Conservation (phyloP, 2,888 invertebrate species). For the Arge pagana region DNA sequence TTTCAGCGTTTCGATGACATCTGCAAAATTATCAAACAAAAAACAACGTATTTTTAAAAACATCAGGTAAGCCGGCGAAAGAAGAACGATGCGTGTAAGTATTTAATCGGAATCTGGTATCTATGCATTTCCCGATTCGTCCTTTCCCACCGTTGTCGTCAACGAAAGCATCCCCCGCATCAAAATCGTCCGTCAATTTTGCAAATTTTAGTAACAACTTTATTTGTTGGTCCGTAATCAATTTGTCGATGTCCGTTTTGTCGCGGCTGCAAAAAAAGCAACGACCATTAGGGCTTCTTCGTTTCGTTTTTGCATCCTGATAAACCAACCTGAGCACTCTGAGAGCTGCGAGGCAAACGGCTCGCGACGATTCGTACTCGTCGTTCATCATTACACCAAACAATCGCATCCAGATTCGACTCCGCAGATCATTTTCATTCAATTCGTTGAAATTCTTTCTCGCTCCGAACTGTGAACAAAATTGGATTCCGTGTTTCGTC, state of each 20-base stretch:
- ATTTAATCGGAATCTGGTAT: conserved; percentile 10
- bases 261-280: conserved; percentile 70
- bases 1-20: conserved; percentile 80
- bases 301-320: no score
- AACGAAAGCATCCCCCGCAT: conserved; percentile 54
- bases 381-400: conserved; percentile 64
- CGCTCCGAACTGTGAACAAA: conserved; percentile 64
- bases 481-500: no score
- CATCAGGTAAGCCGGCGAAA: conserved; percentile 16
- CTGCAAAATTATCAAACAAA: conserved; percentile 58
- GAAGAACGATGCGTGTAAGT: background rate
- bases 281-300: conserved; percentile 20
- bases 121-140: background rate
- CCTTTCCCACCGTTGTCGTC: conserved; percentile 50
- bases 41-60: conserved; percentile 23
- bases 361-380: conserved; percentile 58
- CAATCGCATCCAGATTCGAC: conserved; percentile 66
- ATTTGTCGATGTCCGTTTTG: conserved; percentile 70
- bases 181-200: conserved; percentile 62
- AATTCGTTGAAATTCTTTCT: conserved; percentile 68
- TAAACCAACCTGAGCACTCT: conserved; percentile 70
- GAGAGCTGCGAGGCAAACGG: conserved; percentile 65
- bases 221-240: conserved; percentile 72
- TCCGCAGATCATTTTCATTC: conserved; percentile 61
- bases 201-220: conserved; percentile 70